phyloP scores from a whole-genome alignment of 2,113 vertebrate genomes.

The Perccottus glenii region DNA sequence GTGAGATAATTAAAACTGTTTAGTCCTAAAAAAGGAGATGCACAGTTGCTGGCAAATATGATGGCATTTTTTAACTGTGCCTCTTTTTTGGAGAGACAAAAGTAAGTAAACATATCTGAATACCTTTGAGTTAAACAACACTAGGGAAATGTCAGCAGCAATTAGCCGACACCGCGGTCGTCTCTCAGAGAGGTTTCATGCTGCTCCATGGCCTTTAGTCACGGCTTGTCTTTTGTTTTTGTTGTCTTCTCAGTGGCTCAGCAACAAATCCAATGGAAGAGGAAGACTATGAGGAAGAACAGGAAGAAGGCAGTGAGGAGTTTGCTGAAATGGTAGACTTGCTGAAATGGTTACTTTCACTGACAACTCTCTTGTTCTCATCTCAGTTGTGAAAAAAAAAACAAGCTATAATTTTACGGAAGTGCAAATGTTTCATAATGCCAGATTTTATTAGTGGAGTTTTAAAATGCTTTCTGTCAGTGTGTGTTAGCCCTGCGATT shows the following conservation, averaged over 20 bases:
- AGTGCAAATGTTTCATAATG: no score
- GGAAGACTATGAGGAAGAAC: background rate
- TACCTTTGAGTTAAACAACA: slow-evolving; percentile 71
- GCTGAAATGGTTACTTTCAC: no score
- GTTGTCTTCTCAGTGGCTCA: slow-evolving; percentile 51
- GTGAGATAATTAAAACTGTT: slow-evolving; percentile 61
- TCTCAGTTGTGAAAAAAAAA: no score
- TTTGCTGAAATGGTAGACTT: background rate
- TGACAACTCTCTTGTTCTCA: no score
- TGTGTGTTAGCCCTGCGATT: no score
- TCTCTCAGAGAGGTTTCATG: slow-evolving; percentile 69
- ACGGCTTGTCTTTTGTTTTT: slow-evolving; percentile 49
- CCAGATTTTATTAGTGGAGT: no score
- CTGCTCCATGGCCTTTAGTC: slow-evolving; percentile 74
- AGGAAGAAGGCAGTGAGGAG: background rate
- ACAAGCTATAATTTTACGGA: no score
- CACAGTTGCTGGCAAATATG: slow-evolving; percentile 51
- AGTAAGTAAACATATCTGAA: slow-evolving; percentile 66
- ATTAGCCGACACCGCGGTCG: slow-evolving; percentile 74
- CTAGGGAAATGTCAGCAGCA: slow-evolving; percentile 80
- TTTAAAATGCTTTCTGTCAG: no score
- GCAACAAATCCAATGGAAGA: slow-evolving; percentile 19
- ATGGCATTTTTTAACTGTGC: slow-evolving; percentile 72
- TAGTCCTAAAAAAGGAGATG: slow-evolving; percentile 52
- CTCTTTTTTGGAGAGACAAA: slow-evolving; percentile 62